Conservation (phyloP, 2,797 vertebrate genomes). For the Amphiprion clarkii region DNA sequence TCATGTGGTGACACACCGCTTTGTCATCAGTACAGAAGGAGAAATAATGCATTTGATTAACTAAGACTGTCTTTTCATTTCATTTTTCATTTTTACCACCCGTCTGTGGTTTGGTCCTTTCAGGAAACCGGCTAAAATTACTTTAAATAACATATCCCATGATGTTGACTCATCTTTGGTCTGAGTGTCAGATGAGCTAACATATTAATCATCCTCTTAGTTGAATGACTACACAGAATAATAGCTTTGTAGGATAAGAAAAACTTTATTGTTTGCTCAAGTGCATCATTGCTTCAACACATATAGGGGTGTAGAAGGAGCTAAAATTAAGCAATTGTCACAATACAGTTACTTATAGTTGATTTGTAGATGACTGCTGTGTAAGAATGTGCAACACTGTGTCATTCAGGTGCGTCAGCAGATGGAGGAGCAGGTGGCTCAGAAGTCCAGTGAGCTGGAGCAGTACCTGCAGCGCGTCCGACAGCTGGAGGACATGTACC, state of each 20-base stretch:
- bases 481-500: conserved; percentile 95
- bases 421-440: conserved; percentile 96
- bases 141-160: conserved; percentile 7
- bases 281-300: neutral
- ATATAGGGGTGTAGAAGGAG: neutral
- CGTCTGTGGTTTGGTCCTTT: neutral
- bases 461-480: conserved; percentile 92
- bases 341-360: neutral
- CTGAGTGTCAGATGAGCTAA: conserved; percentile 12
- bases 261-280: neutral
- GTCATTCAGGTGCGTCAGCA: conserved; percentile 90
- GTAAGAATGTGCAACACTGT: neutral
- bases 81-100: neutral
- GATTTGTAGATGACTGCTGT: neutral
- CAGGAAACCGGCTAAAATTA: conserved; percentile 46
- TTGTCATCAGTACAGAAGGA: neutral
- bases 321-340: neutral
- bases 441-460: conserved; percentile 95
- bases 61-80: neutral
- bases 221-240: conserved; percentile 3
- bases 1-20: neutral
- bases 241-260: conserved; percentile 1
- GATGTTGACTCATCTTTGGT: conserved; percentile 54
- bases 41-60: neutral
- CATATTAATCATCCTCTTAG: conserved; percentile 16